Base-by-base conservation (phyloP, 2,888 invertebrate genomes). In the Dicranocentrus wangi region DNA sequence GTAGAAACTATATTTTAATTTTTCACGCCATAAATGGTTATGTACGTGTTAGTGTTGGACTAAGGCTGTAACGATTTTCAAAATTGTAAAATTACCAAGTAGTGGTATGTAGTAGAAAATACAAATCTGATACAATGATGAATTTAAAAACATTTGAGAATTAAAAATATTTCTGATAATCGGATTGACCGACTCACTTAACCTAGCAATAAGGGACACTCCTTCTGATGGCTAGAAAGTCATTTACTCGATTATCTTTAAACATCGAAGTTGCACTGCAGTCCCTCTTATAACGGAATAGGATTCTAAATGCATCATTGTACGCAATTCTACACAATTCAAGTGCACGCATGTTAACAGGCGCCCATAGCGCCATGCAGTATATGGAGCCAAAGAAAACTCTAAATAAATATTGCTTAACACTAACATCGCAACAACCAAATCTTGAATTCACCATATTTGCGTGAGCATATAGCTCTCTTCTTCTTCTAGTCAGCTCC, bases 281-380 rank as follows among this genome's bases (percentile, higher is more conserved):
- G 8, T 42, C 8, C n/a, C n/a, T n/a, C 1, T 5, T 2, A 17
- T 61, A 58, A 2, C 17, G 5, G 2, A 61, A 15, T n/a, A 32
- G 13, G 5, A 61, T 27, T 8, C 63, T 25, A 23, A 65, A 65
- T 13, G 65, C 39, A 43, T 65, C 65, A 42, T 65, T 65, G 17
- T 65, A 65, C 2, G 65, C 65, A 8, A 21, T 19, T 42, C 42
- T 39, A 13, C 39, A 3, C 23, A 42, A 42, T 8, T 65, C 19
- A 3, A 65, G 17, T 5, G 21, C 3, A 25, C 19, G 2, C 10
- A 10, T 10, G 5, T 21, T 13, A 10, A 21, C 2, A 15, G 61
- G 61, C 13, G 19, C 17, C 61, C 61, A 61, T 2, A 61, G 28
- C 19, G 21, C 42, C 2, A 2, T 8, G 23, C 65, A 65, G 19